These are phyloP conservation scores for Greenwoodochromis staneri DNA, from an alignment of 2,113 vertebrate genomes.

Conservation along the genomic window DNA sequence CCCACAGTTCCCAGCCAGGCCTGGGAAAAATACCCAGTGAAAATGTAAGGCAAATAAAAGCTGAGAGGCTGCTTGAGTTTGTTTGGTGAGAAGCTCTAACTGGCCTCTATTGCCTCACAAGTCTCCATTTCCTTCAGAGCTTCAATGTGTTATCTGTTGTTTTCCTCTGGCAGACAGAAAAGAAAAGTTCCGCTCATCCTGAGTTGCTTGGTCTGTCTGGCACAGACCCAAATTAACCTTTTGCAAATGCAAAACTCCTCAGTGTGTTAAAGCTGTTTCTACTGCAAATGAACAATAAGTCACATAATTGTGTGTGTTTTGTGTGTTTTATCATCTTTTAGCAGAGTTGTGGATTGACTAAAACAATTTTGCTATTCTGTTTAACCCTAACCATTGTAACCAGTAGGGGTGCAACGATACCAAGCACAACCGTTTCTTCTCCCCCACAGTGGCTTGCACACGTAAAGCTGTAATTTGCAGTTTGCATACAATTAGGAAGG, in stretches of 20 bases:
- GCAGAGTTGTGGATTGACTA: neutral
- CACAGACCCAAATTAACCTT: neutral
- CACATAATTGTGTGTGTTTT: neutral
- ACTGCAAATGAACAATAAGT: neutral
- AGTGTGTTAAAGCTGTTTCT: neutral
- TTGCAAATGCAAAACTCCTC: neutral
- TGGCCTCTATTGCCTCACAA: neutral
- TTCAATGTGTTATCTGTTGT: neutral
- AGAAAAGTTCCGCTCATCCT: neutral
- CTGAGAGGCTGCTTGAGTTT: slow-evolving; percentile 14
- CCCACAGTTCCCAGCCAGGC: slow-evolving; percentile 48
- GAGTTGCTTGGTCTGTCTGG: neutral
- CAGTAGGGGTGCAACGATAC: neutral
- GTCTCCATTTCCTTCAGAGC: neutral
- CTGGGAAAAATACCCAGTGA: slow-evolving; percentile 50
- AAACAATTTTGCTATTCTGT: neutral
- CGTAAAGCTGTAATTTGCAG: neutral
- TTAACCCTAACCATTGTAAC: neutral
- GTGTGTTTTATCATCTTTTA: neutral
- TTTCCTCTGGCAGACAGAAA: neutral
- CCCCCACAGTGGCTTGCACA: neutral
- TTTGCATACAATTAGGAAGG: neutral
- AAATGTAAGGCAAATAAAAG: slow-evolving; percentile 21
- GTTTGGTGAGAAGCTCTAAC: neutral
- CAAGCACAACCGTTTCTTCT: neutral